phyloP scores from a whole-genome alignment of 2,888 invertebrate species.

The Junonia oenone region DNA sequence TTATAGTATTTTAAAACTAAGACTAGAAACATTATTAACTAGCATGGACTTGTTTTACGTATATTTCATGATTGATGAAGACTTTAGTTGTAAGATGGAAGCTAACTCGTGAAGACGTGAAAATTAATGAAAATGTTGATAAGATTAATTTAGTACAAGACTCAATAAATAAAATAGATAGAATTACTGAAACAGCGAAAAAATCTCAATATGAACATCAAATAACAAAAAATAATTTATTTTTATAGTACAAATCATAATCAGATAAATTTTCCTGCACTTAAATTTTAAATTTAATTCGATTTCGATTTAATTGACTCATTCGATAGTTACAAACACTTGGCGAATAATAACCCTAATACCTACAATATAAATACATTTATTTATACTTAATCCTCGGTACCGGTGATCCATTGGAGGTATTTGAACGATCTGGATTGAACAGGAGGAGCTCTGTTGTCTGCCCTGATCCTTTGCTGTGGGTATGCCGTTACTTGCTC shows the following conservation, averaged over 20 bases:
- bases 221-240: neutral
- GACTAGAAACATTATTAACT: neutral
- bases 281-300: conserved; percentile 4
- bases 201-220: neutral
- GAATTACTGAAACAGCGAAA: neutral
- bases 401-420: conserved; percentile 77
- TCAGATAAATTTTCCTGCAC: neutral
- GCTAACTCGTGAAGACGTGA: neutral
- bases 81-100: neutral
- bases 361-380: conserved; percentile 16
- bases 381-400: conserved; percentile 56
- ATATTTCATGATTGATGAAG: neutral
- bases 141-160: neutral
- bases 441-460: conserved; percentile 61
- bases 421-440: conserved; percentile 78
- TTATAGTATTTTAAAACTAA: neutral
- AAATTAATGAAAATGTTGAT: neutral
- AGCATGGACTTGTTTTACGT: neutral
- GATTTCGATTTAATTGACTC: conserved; percentile 13
- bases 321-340: conserved; percentile 7
- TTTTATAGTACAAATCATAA: too few relatives aligned
- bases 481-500: conserved; percentile 60
- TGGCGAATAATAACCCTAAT: neutral
- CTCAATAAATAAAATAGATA: neutral
- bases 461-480: conserved; percentile 53